Evolutionary conservation across 2,113 vertebrate species (phyloP).

Genomic region (Gymnarchus niloticus): DNA sequence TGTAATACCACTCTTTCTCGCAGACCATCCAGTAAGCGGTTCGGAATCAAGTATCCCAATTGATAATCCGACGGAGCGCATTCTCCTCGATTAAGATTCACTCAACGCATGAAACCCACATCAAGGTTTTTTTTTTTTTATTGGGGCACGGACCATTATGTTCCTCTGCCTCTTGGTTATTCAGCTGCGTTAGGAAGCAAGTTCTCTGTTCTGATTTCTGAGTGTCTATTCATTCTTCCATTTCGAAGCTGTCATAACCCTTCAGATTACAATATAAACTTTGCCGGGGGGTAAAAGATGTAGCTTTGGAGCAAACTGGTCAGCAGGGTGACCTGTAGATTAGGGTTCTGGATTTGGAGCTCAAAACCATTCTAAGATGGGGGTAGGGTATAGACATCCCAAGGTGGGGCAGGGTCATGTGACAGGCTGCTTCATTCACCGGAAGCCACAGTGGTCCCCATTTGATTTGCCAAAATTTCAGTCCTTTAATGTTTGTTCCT

Average conservation of each 20-base stretch:
- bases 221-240: no score
- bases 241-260: neutral
- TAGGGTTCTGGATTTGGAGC: neutral
- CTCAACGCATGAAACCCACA: neutral
- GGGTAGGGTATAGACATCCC: neutral
- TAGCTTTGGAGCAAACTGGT: neutral
- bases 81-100: neutral
- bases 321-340: neutral
- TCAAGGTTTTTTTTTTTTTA: neutral
- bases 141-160: neutral
- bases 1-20: constrained; percentile 4
- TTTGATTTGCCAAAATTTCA: no score
- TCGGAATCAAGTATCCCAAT: neutral
- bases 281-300: neutral
- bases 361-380: no score
- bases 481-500: neutral
- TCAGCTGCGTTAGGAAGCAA: neutral
- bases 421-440: neutral
- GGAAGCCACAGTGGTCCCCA: neutral
- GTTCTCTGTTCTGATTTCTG: neutral
- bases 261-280: neutral
- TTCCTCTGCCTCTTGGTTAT: neutral
- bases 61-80: neutral
- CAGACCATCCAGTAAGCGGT: neutral
- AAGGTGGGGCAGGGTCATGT: neutral